Conservation (phyloP, 2,113 vertebrate genomes). For the Brachyhypopomus gauderio region DNA sequence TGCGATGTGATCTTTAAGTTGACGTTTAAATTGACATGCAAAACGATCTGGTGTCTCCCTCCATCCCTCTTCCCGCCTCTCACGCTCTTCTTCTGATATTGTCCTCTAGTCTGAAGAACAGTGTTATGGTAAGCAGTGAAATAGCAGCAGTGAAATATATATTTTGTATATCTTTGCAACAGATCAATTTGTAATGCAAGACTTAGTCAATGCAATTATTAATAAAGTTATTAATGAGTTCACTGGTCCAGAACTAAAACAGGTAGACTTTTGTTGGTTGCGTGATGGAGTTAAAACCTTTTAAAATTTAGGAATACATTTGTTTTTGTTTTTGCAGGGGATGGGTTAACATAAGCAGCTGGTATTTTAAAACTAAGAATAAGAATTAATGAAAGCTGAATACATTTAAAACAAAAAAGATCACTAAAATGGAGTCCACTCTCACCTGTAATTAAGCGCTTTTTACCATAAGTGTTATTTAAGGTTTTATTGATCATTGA, state of each 20-base stretch:
- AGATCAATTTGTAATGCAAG: slow-evolving; percentile 53
- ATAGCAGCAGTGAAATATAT: slow-evolving; percentile 22
- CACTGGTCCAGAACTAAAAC: slow-evolving; percentile 50
- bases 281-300: slow-evolving; percentile 24
- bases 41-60: not conserved
- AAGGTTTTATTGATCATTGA: slow-evolving; percentile 62
- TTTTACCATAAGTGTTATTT: slow-evolving; percentile 70
- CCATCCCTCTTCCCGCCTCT: slow-evolving; percentile 21
- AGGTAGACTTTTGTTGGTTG: not conserved
- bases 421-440: slow-evolving; percentile 54
- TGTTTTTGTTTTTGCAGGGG: slow-evolving; percentile 15
- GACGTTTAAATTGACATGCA: too few relatives aligned
- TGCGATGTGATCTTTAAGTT: too few relatives aligned
- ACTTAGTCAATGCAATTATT: slow-evolving; percentile 53
- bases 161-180: slow-evolving; percentile 53
- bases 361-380: slow-evolving; percentile 30
- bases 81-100: slow-evolving; percentile 43
- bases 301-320: slow-evolving; percentile 39
- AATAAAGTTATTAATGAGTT: slow-evolving; percentile 20
- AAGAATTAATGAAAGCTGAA: slow-evolving; percentile 18
- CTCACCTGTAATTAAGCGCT: slow-evolving; percentile 65
- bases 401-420: slow-evolving; percentile 53
- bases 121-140: slow-evolving; percentile 47
- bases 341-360: not conserved
- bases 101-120: slow-evolving; percentile 31